Conservation (phyloP, 2,113 vertebrate species). For the Eublepharis macularius region DNA sequence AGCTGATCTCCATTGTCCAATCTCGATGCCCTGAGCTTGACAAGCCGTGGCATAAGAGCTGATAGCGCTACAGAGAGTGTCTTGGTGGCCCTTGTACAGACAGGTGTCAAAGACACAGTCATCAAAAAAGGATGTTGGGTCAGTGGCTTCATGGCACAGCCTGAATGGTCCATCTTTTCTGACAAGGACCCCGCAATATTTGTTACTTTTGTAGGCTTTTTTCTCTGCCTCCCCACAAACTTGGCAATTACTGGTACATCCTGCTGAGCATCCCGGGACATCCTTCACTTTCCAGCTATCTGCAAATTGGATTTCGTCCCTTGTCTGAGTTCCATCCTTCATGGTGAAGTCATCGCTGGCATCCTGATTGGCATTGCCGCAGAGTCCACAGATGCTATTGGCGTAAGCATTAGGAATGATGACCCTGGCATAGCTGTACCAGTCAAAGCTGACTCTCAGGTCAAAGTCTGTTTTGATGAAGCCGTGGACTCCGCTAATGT, state of each 20-base stretch:
- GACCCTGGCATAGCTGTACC: conserved; percentile 65
- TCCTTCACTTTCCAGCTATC: conserved; percentile 72
- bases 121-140: conserved; percentile 60
- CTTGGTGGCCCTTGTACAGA: conserved; percentile 57
- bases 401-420: conserved; percentile 66
- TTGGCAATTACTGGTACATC: conserved; percentile 56
- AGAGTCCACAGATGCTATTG: conserved; percentile 61
- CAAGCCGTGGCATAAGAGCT: conserved; percentile 62
- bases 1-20: conserved; percentile 60
- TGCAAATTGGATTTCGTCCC: conserved; percentile 48
- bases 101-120: conserved; percentile 73
- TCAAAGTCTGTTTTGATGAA: conserved; percentile 62
- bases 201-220: neutral
- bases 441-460: conserved; percentile 69
- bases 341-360: conserved; percentile 34
- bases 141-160: conserved; percentile 56
- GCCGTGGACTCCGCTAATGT: conserved; percentile 45
- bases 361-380: conserved; percentile 66
- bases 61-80: conserved; percentile 61
- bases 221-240: conserved; percentile 15
- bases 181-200: conserved; percentile 69
- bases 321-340: conserved; percentile 7
- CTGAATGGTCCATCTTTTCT: conserved; percentile 55
- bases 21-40: conserved; percentile 40
- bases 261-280: conserved; percentile 64